phyloP scores from a whole-genome alignment of 2,888 invertebrate genomes.

The Baccha elongata region DNA sequence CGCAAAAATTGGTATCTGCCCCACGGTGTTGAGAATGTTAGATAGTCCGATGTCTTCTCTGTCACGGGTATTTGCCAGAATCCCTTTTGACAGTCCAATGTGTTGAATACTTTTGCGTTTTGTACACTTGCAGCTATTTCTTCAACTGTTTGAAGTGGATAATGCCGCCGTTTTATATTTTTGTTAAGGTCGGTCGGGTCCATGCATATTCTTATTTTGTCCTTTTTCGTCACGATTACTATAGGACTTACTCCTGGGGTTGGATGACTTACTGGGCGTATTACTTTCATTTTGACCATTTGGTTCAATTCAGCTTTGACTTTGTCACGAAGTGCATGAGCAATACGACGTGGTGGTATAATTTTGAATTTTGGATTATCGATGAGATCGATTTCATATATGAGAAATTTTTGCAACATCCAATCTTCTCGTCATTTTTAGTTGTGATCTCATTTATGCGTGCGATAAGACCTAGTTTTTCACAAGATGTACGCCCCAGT shows the following conservation, averaged over 20 bases:
- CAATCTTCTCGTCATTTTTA: no score
- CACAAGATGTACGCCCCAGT: no score
- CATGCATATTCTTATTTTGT: background rate
- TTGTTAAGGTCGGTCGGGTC: conserved; percentile 2
- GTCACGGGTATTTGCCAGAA: conserved; percentile 34
- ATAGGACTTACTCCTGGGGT: conserved; percentile 13
- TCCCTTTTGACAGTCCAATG: conserved; percentile 27
- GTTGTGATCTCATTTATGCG: background rate
- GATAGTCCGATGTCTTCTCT: no score
- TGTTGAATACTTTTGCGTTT: conserved; percentile 21
- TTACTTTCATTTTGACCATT: no score
- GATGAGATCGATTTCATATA: no score
- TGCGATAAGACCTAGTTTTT: background rate
- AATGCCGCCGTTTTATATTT: conserved; percentile 14
- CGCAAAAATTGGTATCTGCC: background rate
- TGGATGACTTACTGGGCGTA: no score
- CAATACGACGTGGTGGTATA: conserved; percentile 5
- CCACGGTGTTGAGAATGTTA: no score
- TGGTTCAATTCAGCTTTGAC: background rate
- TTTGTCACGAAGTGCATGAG: conserved; percentile 12
- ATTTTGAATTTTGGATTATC: no score
- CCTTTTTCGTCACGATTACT: conserved; percentile 9
- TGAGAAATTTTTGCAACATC: conserved; percentile 42
- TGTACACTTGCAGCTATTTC: conserved; percentile 32
- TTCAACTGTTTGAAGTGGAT: conserved; percentile 33